These are phyloP conservation scores for Endotricha flammealis DNA, from an alignment of 2,888 invertebrate species.

Conservation along the genomic window DNA sequence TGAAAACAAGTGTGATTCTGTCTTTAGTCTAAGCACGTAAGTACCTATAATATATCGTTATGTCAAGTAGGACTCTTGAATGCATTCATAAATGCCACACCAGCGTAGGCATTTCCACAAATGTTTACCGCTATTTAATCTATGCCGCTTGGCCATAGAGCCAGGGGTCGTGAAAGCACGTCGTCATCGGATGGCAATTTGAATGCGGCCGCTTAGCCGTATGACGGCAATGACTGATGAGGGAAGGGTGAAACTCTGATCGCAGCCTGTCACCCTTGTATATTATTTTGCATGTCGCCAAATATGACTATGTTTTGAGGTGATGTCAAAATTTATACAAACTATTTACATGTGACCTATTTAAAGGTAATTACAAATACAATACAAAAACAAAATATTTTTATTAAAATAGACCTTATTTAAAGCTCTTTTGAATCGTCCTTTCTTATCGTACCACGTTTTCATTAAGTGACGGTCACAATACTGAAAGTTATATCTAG, in stretches of 20 bases:
- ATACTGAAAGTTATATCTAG: too few relatives aligned
- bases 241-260: constrained; percentile 73
- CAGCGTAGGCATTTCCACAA: constrained; percentile 20
- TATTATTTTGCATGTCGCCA: constrained; percentile 48
- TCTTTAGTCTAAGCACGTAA: too few relatives aligned
- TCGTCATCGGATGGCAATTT: constrained; percentile 75
- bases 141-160: constrained; percentile 51
- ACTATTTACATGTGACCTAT: background rate
- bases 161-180: constrained; percentile 73
- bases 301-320: constrained; percentile 9
- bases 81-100: too few relatives aligned
- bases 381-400: too few relatives aligned
- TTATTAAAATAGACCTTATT: too few relatives aligned
- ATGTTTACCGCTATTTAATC: constrained; percentile 19
- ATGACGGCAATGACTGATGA: constrained; percentile 74
- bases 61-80: too few relatives aligned
- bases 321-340: background rate
- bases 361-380: too few relatives aligned
- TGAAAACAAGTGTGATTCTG: too few relatives aligned
- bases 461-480: too few relatives aligned
- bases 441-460: too few relatives aligned
- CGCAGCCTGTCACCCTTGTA: constrained; percentile 61
- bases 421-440: too few relatives aligned
- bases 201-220: constrained; percentile 75
- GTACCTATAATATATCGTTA: too few relatives aligned